Conservation (phyloP, 2,888 invertebrate species). For the Phymatocera aterrima region DNA sequence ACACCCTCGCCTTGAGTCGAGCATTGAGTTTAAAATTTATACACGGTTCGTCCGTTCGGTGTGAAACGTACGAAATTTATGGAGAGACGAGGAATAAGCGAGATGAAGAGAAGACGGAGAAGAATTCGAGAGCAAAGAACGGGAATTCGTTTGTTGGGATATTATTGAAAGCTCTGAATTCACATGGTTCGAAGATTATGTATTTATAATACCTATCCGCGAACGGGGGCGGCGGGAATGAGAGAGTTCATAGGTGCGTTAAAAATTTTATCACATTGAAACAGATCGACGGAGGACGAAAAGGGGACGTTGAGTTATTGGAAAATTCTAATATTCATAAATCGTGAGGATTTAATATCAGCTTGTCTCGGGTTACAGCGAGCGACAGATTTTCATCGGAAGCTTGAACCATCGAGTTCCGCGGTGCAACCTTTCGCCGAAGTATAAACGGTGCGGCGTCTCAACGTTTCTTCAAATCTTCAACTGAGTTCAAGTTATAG, state of each 20-base stretch:
- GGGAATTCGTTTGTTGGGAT: not conserved
- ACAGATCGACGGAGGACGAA: not conserved
- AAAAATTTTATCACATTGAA: not conserved
- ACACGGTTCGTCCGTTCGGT: not conserved
- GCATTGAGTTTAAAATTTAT: slow-evolving; percentile 23
- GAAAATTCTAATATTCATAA: slow-evolving; percentile 34
- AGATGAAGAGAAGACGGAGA: not conserved
- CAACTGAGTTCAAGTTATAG: not conserved
- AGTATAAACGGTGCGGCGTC: not conserved
- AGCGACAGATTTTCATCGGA: slow-evolving; percentile 23
- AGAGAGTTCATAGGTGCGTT: not conserved
- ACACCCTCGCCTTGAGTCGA: not conserved
- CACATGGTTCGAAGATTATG: not conserved
- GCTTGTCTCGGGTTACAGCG: slow-evolving; percentile 29
- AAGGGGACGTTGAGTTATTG: slow-evolving; percentile 5
- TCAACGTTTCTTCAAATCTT: not conserved
- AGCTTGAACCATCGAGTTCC: not conserved
- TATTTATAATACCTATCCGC: not conserved
- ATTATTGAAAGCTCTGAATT: not conserved
- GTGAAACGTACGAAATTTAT: slow-evolving; percentile 11
- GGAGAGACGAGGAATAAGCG: not conserved
- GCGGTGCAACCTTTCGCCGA: not conserved
- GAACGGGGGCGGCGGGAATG: too few species aligned
- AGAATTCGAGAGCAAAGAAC: too few species aligned
- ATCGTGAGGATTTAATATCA: slow-evolving; percentile 30